Evolutionary conservation across 2,797 vertebrate species (phyloP), one percentile per base, ranked within the genome.

Genomic region (Ptychadena robeensis): DNA sequence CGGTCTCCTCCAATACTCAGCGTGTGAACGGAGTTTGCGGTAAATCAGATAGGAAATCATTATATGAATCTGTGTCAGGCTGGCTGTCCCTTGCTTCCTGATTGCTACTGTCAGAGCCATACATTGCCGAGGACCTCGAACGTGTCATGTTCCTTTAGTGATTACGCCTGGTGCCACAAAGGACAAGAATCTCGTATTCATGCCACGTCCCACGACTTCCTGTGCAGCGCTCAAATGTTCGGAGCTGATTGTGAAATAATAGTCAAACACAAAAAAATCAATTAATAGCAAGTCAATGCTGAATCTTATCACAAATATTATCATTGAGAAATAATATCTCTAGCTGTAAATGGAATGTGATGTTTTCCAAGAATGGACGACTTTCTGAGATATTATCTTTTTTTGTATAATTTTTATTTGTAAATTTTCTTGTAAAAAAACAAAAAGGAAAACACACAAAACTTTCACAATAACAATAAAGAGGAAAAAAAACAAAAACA

Each of bases 11-110:
- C 32, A 69, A 40, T 79, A 69, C 65, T 79, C 76, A 79, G 76
- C 65, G 69, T 79, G 76, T 68, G 76, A 79, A 69, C 65, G 22
- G 65, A 59, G 76, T 79, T 69, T 79, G 64, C 64, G 32, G 76
- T 59, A 79, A 79, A 79, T 79, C 76, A 79, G 76, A 79, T 79
- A 79, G 76, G 64, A 79, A 79, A 79, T 79, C 76, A 69, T 78
- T 78, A 68, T 78, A 78, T 53, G 68, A 68, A 78, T 78, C 40
- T 68, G 40, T 68, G 75, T 68, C 75, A 57, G 65, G 31, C 64
- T 18, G 75, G 37, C 40, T 35, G 38, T 78, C 65, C 76, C 65
- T 63, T 63, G 78, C 67, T 63, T 61, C 48, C 78, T 80, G 66
- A 80, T 80, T 70, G 77, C 77, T 70, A 63, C 77, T 59, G 77